A percentile compares a stretch with the other conserved stretches of the same genome.
Evolutionary conservation across 2,113 vertebrate genomes (phyloP).

Genomic region (Eudyptes chrysolophus): DNA sequence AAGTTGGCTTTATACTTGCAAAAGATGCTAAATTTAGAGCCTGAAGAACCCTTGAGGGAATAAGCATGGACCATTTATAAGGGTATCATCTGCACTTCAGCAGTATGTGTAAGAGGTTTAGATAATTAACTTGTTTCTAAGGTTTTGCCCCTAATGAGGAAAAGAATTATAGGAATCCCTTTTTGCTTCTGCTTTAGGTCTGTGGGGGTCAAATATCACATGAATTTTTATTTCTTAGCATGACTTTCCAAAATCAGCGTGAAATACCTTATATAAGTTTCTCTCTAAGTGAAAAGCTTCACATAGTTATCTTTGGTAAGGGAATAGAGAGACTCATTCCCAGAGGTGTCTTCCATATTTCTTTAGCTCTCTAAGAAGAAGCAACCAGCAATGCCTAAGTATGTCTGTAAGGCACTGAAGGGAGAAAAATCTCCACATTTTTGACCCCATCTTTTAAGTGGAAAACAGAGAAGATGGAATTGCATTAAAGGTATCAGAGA

Average conservation of each 20-base stretch:
- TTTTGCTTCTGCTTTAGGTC: neutral
- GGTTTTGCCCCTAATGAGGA: neutral
- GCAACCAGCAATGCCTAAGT: neutral
- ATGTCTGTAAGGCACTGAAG: neutral
- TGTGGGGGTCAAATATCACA: neutral
- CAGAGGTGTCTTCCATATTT: neutral
- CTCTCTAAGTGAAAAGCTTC: neutral
- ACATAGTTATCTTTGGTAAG: neutral
- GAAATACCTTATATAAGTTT: neutral
- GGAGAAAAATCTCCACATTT: neutral
- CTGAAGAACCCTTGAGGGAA: neutral
- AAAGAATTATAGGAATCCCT: neutral
- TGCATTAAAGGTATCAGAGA: neutral
- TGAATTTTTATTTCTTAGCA: neutral
- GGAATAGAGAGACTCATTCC: neutral
- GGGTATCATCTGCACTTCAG: neutral
- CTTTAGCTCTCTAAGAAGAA: neutral
- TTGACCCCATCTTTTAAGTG: neutral
- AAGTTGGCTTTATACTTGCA: neutral
- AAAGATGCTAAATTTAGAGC: neutral
- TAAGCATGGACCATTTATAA: neutral
- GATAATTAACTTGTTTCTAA: slow-evolving; percentile 8
- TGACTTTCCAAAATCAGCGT: neutral
- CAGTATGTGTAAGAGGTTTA: neutral
- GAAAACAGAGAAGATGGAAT: neutral